These are phyloP conservation scores for Myotis vivesi DNA, from an alignment of 2,797 vertebrate genomes.

Conservation along the genomic window DNA sequence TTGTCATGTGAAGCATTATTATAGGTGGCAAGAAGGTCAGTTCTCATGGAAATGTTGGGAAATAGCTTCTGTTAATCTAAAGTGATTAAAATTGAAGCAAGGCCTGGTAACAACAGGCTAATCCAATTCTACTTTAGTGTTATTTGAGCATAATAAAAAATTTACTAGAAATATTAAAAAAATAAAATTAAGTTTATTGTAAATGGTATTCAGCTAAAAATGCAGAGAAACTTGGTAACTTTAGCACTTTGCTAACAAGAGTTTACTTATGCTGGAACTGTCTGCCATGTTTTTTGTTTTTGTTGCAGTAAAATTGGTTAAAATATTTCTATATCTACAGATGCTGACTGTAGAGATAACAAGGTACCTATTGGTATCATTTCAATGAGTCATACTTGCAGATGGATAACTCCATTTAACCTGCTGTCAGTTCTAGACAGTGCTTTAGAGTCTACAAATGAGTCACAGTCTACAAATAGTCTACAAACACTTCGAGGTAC, in stretches of 20 bases:
- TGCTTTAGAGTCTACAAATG: constrained; percentile 1
- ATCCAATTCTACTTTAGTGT: neutral
- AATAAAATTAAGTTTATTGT: neutral
- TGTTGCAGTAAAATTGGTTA: constrained; percentile 44
- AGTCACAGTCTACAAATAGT: constrained; percentile 43
- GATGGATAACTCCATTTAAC: constrained; percentile 55
- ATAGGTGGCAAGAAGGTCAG: neutral
- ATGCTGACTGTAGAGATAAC: neutral
- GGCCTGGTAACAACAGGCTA: neutral
- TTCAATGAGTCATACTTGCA: constrained; percentile 59
- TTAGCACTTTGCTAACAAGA: neutral
- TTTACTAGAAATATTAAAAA: constrained; percentile 15
- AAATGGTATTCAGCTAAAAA: neutral
- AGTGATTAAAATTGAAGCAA: constrained; percentile 30
- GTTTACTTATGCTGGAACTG: neutral
- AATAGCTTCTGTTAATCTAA: neutral
- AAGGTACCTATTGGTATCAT: neutral
- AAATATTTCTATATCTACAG: constrained; percentile 32
- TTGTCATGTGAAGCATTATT: neutral
- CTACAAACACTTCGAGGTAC: constrained; percentile 17
- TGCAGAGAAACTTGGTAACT: neutral
- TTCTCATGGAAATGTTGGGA: constrained; percentile 5
- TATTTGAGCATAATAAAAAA: neutral
- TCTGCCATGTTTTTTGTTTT: constrained; percentile 46
- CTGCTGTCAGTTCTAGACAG: constrained; percentile 53